Percentiles rank a stretch among this genome's conserved stretches.
phyloP scores from a whole-genome alignment of 2,113 vertebrate species.

The Trogon surrucura region DNA sequence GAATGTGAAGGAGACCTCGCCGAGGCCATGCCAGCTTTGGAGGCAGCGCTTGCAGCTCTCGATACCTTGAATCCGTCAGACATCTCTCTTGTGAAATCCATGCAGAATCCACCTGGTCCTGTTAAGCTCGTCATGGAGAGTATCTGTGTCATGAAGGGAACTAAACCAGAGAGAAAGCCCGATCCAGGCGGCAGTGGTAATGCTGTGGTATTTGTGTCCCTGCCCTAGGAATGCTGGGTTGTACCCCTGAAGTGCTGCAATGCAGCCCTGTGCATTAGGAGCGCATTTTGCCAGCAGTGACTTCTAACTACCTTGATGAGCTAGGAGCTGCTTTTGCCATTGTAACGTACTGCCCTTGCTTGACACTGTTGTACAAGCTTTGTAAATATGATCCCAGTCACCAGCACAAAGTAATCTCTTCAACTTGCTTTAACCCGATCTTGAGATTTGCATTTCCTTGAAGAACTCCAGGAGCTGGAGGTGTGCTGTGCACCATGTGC shows the following conservation, averaged over 20 bases:
- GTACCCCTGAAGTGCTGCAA: neutral
- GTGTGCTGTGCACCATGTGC: neutral
- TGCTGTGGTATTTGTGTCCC: neutral
- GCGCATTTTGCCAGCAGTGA: neutral
- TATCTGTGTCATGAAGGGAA: constrained; percentile 91
- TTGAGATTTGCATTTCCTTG: neutral
- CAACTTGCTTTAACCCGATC: neutral
- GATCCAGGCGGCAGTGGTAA: constrained; percentile 88
- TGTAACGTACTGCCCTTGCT: neutral
- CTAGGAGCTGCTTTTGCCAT: neutral
- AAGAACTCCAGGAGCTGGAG: neutral
- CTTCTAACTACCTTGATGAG: neutral
- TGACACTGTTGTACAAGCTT: neutral
- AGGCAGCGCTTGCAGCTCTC: constrained; percentile 86
- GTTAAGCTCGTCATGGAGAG: constrained; percentile 96
- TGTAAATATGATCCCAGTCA: neutral
- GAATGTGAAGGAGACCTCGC: constrained; percentile 93
- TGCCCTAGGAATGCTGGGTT: neutral
- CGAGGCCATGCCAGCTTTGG: constrained; percentile 89
- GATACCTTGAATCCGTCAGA: constrained; percentile 90
- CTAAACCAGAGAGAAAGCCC: constrained; percentile 89
- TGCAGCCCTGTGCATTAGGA: neutral
- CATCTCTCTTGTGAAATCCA: constrained; percentile 90
- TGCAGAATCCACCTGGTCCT: constrained; percentile 89
- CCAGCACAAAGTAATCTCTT: neutral